Evolutionary conservation across 64 coral and sea anemone genomes (phyloP).

Genomic region (Catalaphyllia jardinei): DNA sequence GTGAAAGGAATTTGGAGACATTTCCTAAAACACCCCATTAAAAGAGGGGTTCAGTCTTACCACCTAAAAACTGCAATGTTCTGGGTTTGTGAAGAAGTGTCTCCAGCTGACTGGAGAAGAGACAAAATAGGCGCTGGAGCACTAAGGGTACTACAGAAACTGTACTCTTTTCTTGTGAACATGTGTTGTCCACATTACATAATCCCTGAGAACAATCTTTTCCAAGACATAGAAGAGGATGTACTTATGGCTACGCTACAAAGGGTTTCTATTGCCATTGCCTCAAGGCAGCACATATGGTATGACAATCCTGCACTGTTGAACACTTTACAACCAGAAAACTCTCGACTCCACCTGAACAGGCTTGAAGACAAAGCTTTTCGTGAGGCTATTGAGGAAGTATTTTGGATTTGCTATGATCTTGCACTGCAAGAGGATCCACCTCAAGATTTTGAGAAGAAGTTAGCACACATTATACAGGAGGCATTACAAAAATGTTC

Average conservation of each 20-base stretch:
- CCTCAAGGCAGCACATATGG: constrained; percentile 34
- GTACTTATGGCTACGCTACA: constrained; percentile 46
- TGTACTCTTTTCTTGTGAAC: constrained; percentile 43
- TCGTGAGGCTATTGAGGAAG: constrained; percentile 12
- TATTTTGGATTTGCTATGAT: constrained; percentile 22
- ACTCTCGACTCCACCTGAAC: constrained; percentile 30
- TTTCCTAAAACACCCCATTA: constrained; percentile 49
- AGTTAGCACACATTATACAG: constrained; percentile 14
- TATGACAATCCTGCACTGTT: constrained; percentile 54
- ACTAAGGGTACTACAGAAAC: constrained; percentile 41
- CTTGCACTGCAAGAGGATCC: constrained; percentile 4
- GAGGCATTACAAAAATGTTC: constrained; percentile 44
- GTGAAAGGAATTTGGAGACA: constrained; percentile 60
- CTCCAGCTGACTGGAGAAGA: constrained; percentile 26
- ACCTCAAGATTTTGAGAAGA: constrained; percentile 1
- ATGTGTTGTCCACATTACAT: constrained; percentile 50
- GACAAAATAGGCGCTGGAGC: constrained; percentile 15
- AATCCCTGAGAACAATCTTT: constrained; percentile 45
- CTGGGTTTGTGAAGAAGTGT: constrained; percentile 52
- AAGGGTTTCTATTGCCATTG: constrained; percentile 29
- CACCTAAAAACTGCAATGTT: constrained; percentile 54
- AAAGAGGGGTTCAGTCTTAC: constrained; percentile 46
- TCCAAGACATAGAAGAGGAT: constrained; percentile 35
- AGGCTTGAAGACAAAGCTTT: constrained; percentile 43
- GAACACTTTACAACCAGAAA: constrained; percentile 37